These are phyloP conservation scores for Marronus borbonicus DNA, from an alignment of 2,888 invertebrate species.

Conservation along the genomic window DNA sequence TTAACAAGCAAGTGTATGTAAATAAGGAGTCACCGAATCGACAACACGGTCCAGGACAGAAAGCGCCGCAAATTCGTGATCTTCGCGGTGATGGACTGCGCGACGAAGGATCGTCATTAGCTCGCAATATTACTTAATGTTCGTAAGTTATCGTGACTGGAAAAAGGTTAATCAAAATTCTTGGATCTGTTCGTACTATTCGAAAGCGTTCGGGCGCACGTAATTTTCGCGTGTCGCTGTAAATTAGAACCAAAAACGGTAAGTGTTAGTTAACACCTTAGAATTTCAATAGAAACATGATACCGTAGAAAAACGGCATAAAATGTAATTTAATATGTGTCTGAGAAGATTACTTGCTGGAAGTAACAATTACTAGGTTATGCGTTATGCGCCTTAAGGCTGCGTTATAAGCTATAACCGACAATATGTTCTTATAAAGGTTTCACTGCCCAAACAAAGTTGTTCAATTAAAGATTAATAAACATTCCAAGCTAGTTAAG, in stretches of 20 bases:
- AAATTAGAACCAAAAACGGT: constrained; percentile 18
- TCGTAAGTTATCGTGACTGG: constrained; percentile 21
- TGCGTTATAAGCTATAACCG: too few relatives aligned
- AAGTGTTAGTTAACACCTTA: constrained; percentile 15
- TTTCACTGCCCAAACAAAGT: too few relatives aligned
- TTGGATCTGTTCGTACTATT: constrained; percentile 15
- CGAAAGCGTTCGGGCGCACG: neutral
- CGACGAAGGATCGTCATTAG: constrained; percentile 30
- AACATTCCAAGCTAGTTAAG: too few relatives aligned
- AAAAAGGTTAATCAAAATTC: constrained; percentile 28
- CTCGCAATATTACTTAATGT: constrained; percentile 25
- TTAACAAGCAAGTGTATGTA: constrained; percentile 59
- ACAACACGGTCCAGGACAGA: constrained; percentile 51
- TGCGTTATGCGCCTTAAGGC: neutral
- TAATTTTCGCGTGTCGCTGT: constrained; percentile 20
- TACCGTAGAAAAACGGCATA: neutral
- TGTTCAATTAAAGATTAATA: too few relatives aligned
- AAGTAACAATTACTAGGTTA: neutral
- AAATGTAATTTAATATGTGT: constrained; percentile 27
- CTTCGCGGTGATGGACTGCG: constrained; percentile 19
- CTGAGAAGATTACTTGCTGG: constrained; percentile 9
- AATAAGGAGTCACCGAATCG: constrained; percentile 55
- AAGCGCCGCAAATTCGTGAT: constrained; percentile 56
- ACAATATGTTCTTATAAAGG: too few relatives aligned
- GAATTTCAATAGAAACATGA: constrained; percentile 25